Percentiles rank a stretch among this genome's conserved stretches.
phyloP scores from a whole-genome alignment of 2,797 vertebrate species.

The Chelon auratus region DNA sequence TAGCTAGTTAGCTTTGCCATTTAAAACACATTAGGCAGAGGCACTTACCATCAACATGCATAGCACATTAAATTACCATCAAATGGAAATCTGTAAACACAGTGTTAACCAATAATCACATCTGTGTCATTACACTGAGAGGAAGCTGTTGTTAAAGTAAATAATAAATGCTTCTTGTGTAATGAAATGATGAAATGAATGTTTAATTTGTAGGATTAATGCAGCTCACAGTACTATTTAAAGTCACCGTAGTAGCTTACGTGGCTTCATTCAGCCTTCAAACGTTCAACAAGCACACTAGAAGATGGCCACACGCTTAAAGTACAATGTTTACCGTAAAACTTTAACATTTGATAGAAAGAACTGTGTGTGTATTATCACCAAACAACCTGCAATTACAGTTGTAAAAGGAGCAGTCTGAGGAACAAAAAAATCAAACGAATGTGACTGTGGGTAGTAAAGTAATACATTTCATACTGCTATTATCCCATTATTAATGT shows the following conservation, averaged over 20 bases:
- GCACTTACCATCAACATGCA: constrained; percentile 34
- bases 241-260: neutral
- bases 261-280: neutral
- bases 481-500: constrained; percentile 10
- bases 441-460: neutral
- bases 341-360: neutral
- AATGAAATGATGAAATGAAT: constrained; percentile 5
- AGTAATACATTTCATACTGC: constrained; percentile 2
- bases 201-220: neutral
- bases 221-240: neutral
- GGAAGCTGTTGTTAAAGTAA: neutral
- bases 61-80: constrained; percentile 46
- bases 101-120: constrained; percentile 33
- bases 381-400: neutral
- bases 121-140: constrained; percentile 16
- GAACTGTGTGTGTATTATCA: neutral
- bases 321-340: neutral
- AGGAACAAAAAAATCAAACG: neutral
- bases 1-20: constrained; percentile 23
- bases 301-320: neutral
- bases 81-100: constrained; percentile 34
- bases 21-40: constrained; percentile 46
- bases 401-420: neutral
- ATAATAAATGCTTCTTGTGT: constrained; percentile 2
- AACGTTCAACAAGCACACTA: neutral